Evolutionary conservation across 2,888 invertebrate genomes (phyloP).

Genomic region (Dascillus cervinus): DNA sequence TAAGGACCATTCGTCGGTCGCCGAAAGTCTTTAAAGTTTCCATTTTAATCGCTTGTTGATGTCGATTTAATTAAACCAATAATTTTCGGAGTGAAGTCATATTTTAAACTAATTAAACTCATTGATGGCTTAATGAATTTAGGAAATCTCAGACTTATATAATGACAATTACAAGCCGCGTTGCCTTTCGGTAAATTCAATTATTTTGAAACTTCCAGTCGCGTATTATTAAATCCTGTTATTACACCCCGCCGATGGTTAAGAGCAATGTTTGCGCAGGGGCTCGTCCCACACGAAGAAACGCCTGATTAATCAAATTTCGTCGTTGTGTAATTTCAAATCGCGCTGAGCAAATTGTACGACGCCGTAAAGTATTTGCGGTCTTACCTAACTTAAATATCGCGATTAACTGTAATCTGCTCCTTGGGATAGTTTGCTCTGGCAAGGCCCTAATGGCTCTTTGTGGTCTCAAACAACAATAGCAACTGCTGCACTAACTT

Average conservation of each 20-base stretch:
- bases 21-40: background rate
- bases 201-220: slow-evolving; percentile 25
- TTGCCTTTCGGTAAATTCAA: slow-evolving; percentile 21
- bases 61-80: slow-evolving; percentile 13
- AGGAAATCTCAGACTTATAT: slow-evolving; percentile 31
- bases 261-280: no score
- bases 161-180: slow-evolving; percentile 27
- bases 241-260: slow-evolving; percentile 20
- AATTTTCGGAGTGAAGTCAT: slow-evolving; percentile 9
- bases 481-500: slow-evolving; percentile 28
- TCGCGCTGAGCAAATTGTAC: no score
- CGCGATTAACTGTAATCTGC: slow-evolving; percentile 35
- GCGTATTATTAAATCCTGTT: slow-evolving; percentile 25
- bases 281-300: no score
- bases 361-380: no score
- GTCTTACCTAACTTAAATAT: slow-evolving; percentile 31
- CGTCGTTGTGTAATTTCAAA: no score
- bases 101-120: slow-evolving; percentile 28
- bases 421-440: slow-evolving; percentile 23
- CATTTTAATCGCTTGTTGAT: no score
- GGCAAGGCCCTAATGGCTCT: slow-evolving; percentile 30
- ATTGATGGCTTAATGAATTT: slow-evolving; percentile 38
- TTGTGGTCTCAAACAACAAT: slow-evolving; percentile 30
- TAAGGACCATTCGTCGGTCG: background rate
- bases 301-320: no score